phyloP scores from a whole-genome alignment of 1,140 invertebrate genomes.

The Brachionus manjavacas region DNA sequence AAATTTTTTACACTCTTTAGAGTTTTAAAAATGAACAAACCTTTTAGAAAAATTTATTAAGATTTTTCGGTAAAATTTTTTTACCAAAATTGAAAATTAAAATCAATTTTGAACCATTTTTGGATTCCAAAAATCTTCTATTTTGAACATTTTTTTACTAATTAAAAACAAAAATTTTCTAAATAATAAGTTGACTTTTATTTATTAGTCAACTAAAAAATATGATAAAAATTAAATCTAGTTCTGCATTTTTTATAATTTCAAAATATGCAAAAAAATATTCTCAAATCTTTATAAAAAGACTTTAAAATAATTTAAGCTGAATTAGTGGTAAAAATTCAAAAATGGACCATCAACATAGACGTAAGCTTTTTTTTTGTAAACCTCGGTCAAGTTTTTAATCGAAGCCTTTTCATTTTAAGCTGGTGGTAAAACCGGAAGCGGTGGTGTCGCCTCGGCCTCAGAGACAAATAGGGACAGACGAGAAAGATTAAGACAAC shows the following conservation, averaged over 20 bases:
- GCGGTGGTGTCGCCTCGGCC: conserved; percentile 96
- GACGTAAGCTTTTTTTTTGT: background rate
- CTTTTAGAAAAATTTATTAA: no score
- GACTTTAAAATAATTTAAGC: background rate
- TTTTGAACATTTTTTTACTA: no score
- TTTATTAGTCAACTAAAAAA: no score
- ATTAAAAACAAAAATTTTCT: no score
- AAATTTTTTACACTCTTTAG: no score
- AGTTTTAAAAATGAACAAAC: no score
- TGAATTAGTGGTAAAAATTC: background rate
- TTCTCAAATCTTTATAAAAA: background rate
- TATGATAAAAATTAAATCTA: no score
- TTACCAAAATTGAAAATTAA: no score
- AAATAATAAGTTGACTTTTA: no score
- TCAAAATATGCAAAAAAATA: background rate
- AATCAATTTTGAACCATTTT: no score
- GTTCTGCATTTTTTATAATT: background rate
- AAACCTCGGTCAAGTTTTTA: background rate
- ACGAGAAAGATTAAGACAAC: conserved; percentile 84
- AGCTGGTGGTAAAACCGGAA: conserved; percentile 95
- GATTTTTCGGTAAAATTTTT: no score
- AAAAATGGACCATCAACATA: conserved; percentile 2
- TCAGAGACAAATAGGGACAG: conserved; percentile 94
- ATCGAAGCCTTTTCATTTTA: conserved; percentile 53
- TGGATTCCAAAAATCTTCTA: no score